Evolutionary conservation across 2,888 invertebrate species (phyloP), one percentile per base, ranked within the genome.

Genomic region (Muscina levida): DNA sequence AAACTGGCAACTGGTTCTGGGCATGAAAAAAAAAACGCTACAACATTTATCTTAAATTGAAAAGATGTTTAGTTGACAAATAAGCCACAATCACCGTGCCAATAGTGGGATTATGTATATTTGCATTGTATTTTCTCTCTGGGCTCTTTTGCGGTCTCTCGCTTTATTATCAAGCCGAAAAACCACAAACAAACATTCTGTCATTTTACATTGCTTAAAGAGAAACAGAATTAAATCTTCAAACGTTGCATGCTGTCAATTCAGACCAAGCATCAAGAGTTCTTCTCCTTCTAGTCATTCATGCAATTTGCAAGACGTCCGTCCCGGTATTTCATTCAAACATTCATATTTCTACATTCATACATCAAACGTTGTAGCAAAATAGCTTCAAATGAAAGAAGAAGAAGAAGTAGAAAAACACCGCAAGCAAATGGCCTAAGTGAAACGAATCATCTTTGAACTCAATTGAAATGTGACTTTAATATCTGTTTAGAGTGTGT

Each of bases 391-490:
- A 31, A 31, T 8, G 31, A 31, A 53, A 48, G 19, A 48, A 5
- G 19, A 1, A 4, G 48, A 10, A 37, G 5, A 37, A 37, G 5
- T 37, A 4, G 5, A 37, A 37, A 4, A 53, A 10, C 2, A 13
- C 2, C 1, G 22, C 6, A 53, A 22, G 13, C 31, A 51, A 15
- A 17, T 39, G 37, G 11, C 17, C 37, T 68, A 72, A 62, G 46
- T 72, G 67, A 62, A 72, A 68, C 72, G 67, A 68, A 68, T 68
- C 72, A 72, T 53, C 68, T 72, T 6, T 68, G 72, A 59, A 72
- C 68, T 68, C 68, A 77, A 77, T 72, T 70, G 68, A 56, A 53
- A 65, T 62, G 68, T 68, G 68, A 46, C 10, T 68, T 70, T 65
- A 56, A 68, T 68, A 59, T 53, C 5, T 68, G 62, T 62, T 66